Evolutionary conservation across 2,113 vertebrate genomes (phyloP).

Genomic region (Vulpes vulpes): DNA sequence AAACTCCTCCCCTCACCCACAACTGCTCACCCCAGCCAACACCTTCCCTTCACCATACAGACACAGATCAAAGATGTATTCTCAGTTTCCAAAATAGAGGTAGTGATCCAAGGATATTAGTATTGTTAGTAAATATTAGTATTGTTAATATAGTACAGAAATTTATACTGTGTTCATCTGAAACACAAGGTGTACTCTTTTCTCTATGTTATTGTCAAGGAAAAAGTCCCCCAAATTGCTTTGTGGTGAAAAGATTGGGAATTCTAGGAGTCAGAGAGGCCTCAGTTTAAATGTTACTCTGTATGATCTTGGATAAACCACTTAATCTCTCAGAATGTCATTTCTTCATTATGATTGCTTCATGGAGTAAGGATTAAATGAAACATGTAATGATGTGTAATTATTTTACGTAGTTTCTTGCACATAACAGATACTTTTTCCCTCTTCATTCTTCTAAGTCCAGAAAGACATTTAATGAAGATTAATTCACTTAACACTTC

Average conservation of each 20-base stretch:
- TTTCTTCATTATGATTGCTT: background rate
- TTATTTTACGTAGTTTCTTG: background rate
- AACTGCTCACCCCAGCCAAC: background rate
- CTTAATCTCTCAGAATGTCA: background rate
- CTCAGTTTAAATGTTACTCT: background rate
- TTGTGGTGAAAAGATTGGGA: background rate
- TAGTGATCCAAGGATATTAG: background rate
- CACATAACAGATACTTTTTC: background rate
- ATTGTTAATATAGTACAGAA: background rate
- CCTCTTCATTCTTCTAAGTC: background rate
- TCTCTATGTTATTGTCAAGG: background rate
- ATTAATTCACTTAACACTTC: background rate
- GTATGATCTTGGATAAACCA: background rate
- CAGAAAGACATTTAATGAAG: background rate
- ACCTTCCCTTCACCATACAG: background rate
- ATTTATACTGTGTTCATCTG: slow-evolving; percentile 25
- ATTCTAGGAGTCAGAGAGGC: background rate
- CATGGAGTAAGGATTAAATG: background rate
- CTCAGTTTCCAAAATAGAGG: slow-evolving; percentile 21
- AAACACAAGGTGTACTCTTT: background rate
- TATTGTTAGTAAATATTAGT: background rate
- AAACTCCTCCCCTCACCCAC: background rate
- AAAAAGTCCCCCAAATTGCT: background rate
- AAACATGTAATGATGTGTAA: background rate
- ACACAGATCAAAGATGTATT: background rate